Evolutionary conservation across 2,888 invertebrate species (phyloP).

Genomic region (Exocentrus adspersus): DNA sequence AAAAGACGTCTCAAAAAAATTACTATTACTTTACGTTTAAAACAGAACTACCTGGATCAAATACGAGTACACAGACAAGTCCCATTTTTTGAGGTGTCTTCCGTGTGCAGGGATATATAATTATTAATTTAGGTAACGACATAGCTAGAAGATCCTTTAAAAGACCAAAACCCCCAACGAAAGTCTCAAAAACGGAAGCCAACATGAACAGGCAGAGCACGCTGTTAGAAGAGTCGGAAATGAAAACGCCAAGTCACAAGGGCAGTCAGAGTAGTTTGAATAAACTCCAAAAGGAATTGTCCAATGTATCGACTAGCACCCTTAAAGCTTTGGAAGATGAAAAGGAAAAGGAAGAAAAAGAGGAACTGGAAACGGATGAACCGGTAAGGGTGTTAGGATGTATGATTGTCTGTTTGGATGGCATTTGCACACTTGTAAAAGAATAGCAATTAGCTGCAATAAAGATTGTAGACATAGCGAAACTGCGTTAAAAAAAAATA

Average conservation of each 20-base stretch:
- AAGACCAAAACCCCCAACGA: constrained; percentile 56
- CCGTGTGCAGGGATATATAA: constrained; percentile 19
- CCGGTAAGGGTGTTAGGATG: constrained; percentile 39
- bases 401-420: constrained; percentile 3
- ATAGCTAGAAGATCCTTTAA: constrained; percentile 83
- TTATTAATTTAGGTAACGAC: constrained; percentile 66
- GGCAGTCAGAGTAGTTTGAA: constrained; percentile 53
- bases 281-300: constrained; percentile 59
- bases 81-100: constrained; percentile 1
- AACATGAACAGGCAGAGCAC: constrained; percentile 59
- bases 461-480: no score
- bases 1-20: constrained; percentile 6
- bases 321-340: constrained; percentile 49
- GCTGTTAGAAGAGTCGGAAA: constrained; percentile 60
- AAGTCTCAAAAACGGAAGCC: constrained; percentile 62
- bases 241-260: constrained; percentile 44
- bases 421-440: constrained; percentile 2
- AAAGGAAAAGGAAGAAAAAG: constrained; percentile 36
- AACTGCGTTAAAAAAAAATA: no score
- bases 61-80: not conserved
- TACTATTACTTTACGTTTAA: not conserved
- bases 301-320: constrained; percentile 53
- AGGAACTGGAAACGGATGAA: constrained; percentile 44
- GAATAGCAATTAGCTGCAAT: constrained; percentile 5
- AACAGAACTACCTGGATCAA: not conserved